A percentile compares a stretch with the other conserved stretches of the same genome.
These are phyloP conservation scores for Phenacoccus solenopsis DNA, from an alignment of 1,140 invertebrate genomes.

Conservation along the genomic window DNA sequence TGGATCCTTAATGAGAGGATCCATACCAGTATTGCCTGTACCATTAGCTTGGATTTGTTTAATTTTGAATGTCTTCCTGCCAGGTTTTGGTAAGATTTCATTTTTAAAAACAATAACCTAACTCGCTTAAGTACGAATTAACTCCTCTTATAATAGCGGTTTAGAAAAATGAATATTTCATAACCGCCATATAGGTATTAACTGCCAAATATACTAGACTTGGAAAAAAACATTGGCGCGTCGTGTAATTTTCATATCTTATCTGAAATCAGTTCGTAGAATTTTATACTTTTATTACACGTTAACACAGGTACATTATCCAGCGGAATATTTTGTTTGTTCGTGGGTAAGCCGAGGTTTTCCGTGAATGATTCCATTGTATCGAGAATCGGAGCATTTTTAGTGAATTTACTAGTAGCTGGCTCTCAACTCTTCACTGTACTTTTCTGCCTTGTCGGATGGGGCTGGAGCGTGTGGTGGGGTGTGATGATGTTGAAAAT, in stretches of 20 bases:
- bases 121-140: not conserved
- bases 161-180: not conserved
- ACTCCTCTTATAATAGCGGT: not conserved
- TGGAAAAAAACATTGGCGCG: not conserved
- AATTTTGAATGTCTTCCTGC: slow-evolving; percentile 68
- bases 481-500: slow-evolving; percentile 74
- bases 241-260: not conserved
- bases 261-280: not conserved
- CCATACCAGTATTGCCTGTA: slow-evolving; percentile 75
- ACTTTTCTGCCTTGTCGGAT: slow-evolving; percentile 87
- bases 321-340: slow-evolving; percentile 75
- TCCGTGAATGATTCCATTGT: slow-evolving; percentile 53
- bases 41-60: slow-evolving; percentile 73
- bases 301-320: slow-evolving; percentile 67
- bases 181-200: too few relatives aligned
- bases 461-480: slow-evolving; percentile 97
- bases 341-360: slow-evolving; percentile 76
- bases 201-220: too few relatives aligned
- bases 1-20: slow-evolving; percentile 68
- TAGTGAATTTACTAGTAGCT: slow-evolving; percentile 74
- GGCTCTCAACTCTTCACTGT: slow-evolving; percentile 79
- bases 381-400: slow-evolving; percentile 57
- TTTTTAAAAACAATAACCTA: not conserved
- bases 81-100: slow-evolving; percentile 58
- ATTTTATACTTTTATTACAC: slow-evolving; percentile 13